Evolutionary conservation across 2,797 vertebrate genomes (phyloP).

Genomic region (Cuniculus paca): DNA sequence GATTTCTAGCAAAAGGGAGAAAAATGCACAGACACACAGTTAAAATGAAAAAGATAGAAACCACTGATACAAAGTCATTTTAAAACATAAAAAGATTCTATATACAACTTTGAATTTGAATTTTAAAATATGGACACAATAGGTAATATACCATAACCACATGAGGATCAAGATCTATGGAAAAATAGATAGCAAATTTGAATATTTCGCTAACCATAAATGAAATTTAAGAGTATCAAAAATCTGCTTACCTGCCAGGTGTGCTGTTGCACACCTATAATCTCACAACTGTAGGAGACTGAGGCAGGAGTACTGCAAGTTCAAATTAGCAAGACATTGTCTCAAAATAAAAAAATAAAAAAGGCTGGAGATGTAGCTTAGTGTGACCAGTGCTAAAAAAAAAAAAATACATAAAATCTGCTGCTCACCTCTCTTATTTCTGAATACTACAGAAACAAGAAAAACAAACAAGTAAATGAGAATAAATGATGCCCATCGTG

Average conservation of each 20-base stretch:
- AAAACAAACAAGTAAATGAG: not conserved
- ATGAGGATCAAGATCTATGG: not conserved
- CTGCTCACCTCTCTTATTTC: not conserved
- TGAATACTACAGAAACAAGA: not conserved
- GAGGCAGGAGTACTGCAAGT: not conserved
- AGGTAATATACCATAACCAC: not conserved
- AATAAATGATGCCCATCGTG: not conserved
- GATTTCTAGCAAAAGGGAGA: not conserved
- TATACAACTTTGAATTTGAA: not conserved
- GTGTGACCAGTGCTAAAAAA: not conserved
- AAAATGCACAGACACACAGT: not conserved
- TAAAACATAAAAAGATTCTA: not conserved
- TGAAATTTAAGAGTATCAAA: not conserved
- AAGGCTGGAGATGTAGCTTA: not conserved
- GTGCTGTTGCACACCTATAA: not conserved
- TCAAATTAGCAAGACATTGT: not conserved
- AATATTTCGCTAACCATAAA: not conserved
- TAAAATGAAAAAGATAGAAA: not conserved
- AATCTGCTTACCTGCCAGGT: not conserved
- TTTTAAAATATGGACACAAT: not conserved
- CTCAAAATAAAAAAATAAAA: not conserved
- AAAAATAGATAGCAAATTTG: not conserved
- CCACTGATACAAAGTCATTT: not conserved
- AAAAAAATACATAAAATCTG: not conserved
- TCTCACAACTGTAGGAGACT: not conserved